Evolutionary conservation across 2,888 invertebrate species (phyloP).

Genomic region (Nematopogon swammerdamellus): DNA sequence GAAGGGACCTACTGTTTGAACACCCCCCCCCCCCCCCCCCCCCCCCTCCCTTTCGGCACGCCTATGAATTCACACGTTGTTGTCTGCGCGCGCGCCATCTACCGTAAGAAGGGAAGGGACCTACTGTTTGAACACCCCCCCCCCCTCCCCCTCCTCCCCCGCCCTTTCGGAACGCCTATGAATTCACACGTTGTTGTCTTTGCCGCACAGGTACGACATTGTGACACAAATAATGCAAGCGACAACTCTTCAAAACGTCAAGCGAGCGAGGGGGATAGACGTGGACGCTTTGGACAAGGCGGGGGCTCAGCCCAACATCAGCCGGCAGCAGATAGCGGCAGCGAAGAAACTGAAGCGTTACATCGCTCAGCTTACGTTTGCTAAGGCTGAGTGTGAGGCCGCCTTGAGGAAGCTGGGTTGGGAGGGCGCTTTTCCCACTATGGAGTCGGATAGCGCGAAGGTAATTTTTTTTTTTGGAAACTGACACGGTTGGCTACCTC

Average conservation of each 20-base stretch:
- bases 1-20: too few relatives aligned
- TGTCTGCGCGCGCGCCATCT: too few relatives aligned
- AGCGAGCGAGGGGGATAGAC: constrained; percentile 78
- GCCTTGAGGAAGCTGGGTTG: constrained; percentile 72
- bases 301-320: constrained; percentile 53
- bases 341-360: constrained; percentile 82
- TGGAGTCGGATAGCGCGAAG: constrained; percentile 40
- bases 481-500: too few relatives aligned
- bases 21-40: too few relatives aligned
- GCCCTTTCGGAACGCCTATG: too few relatives aligned
- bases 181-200: constrained; percentile 6
- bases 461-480: too few relatives aligned
- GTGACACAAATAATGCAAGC: constrained; percentile 93
- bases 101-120: too few relatives aligned
- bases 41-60: too few relatives aligned
- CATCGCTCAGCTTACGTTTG: constrained; percentile 76
- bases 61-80: too few relatives aligned
- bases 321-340: constrained; percentile 75
- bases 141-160: too few relatives aligned
- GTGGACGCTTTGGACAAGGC: constrained; percentile 55
- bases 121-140: too few relatives aligned
- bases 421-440: constrained; percentile 66
- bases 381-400: constrained; percentile 78
- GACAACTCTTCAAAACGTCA: constrained; percentile 85
- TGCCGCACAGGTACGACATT: constrained; percentile 78